Evolutionary conservation across 37 sponge, comb jelly and placozoan species (phyloP), one percentile per base, ranked within the genome.

Genomic region (Diacarnus erythraeanus): DNA sequence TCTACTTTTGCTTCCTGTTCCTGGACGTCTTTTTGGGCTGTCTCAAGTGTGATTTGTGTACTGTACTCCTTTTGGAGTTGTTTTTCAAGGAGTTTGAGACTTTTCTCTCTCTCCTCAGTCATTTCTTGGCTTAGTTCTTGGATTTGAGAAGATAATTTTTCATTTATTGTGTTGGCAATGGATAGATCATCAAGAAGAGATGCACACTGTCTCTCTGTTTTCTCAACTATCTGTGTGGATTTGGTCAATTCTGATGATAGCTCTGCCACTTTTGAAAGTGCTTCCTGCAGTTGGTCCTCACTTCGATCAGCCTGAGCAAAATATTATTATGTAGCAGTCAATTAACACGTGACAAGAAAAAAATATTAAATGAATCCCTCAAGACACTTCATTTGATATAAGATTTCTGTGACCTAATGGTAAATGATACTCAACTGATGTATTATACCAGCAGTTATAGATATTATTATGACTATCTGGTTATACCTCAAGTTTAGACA

Each of bases 11-110:
- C n/a, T 51, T 22, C 61, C 30, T 8, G 29, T 41, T 40, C 51
- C 12, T 22, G 41, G 27, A 72, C n/a, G 6, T 72, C 26, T 6
- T 9, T n/a, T 10, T 72, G 33, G 4, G 59, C 12, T 27, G 4
- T 17, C 12, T 75, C 75, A 27, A 35, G 40, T 27, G 6, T n/a
- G 9, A 8, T 26, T 47, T 25, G 47, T 5, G 51, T 31, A 15
- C 66, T 37, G 35, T 78, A 33, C 9, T 27, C 21, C 42, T 57
- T 71, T 51, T 80, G 70, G 8, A 80, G 70, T 59, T 80, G 70
- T 35, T 80, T 39, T 31, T 80, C 59, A 22, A 71, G 26, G 4
- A 80, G 40, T 39, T 27, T 57, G 23, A 57, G 69, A 29, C 71
- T 69, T 2, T 58, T 56, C 31, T 80, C 80, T 34, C 42, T 2